A percentile compares a stretch with the other conserved stretches of the same genome.
Evolutionary conservation across 2,888 invertebrate species (phyloP).

Genomic region (Melieria picta): DNA sequence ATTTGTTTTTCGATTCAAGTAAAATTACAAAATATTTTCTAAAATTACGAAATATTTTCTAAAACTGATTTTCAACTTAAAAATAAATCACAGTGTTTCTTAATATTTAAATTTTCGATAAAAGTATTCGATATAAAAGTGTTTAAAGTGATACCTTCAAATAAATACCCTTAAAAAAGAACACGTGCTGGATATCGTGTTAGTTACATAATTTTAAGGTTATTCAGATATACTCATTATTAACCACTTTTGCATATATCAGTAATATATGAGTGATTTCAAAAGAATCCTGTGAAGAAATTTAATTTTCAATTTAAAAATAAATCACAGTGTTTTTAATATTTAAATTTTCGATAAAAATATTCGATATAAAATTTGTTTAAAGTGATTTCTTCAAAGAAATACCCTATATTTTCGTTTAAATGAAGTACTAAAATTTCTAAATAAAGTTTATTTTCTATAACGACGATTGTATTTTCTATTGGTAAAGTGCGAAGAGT

Average conservation of each 20-base stretch:
- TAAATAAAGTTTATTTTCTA: slow-evolving; percentile 16
- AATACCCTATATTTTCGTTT: neutral
- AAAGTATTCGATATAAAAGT: neutral
- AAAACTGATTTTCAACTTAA: neutral
- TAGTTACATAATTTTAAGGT: neutral
- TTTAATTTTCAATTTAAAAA: too few species aligned
- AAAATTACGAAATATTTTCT: too few species aligned
- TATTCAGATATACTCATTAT: too few species aligned
- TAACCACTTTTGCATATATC: too few species aligned
- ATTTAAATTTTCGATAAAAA: too few species aligned
- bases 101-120: neutral
- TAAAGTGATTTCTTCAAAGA: too few species aligned
- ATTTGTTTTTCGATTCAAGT: neutral
- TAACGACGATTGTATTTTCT: neutral
- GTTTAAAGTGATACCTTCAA: neutral
- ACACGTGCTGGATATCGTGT: neutral
- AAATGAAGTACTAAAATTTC: slow-evolving; percentile 3
- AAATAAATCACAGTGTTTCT: neutral
- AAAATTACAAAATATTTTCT: too few species aligned
- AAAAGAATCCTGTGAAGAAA: too few species aligned
- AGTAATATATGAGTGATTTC: too few species aligned
- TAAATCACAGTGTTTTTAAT: too few species aligned
- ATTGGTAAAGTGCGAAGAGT: slow-evolving; percentile 5
- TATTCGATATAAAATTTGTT: too few species aligned
- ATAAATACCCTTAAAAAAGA: neutral